Conservation (phyloP, 2,888 invertebrate genomes). For the Troglohyphantes excavatus region DNA sequence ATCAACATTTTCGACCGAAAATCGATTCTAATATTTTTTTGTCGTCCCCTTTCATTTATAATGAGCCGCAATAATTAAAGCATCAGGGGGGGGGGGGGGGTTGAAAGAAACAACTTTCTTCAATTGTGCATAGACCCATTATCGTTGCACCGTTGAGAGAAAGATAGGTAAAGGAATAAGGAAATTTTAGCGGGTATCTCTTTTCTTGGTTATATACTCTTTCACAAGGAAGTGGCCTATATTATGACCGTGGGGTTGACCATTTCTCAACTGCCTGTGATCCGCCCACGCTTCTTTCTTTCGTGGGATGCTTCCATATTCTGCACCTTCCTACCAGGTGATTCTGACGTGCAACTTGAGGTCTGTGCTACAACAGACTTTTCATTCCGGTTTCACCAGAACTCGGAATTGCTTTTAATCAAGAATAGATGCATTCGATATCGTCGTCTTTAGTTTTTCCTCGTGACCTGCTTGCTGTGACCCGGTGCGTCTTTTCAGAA, state of each 20-base stretch:
- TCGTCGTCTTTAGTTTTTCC: constrained; percentile 28
- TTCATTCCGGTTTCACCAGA: constrained; percentile 28
- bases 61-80: too few species aligned
- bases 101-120: too few species aligned
- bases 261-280: constrained; percentile 14
- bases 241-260: constrained; percentile 27
- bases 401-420: constrained; percentile 28
- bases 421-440: constrained; percentile 31
- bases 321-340: neutral
- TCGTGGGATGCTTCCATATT: constrained; percentile 8
- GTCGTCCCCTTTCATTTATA: too few species aligned
- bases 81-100: too few species aligned
- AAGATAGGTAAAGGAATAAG: constrained; percentile 8
- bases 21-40: too few species aligned
- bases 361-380: neutral
- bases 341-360: neutral
- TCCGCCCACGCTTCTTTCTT: constrained; percentile 26
- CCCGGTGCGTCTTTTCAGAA: neutral
- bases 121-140: neutral
- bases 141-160: neutral
- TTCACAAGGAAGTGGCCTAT: constrained; percentile 51
- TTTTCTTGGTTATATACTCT: neutral
- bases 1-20: too few species aligned
- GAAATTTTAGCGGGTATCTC: neutral
- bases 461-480: constrained; percentile 29